Conservation (phyloP, 2,888 invertebrate genomes). For the Mythimna vitellina region DNA sequence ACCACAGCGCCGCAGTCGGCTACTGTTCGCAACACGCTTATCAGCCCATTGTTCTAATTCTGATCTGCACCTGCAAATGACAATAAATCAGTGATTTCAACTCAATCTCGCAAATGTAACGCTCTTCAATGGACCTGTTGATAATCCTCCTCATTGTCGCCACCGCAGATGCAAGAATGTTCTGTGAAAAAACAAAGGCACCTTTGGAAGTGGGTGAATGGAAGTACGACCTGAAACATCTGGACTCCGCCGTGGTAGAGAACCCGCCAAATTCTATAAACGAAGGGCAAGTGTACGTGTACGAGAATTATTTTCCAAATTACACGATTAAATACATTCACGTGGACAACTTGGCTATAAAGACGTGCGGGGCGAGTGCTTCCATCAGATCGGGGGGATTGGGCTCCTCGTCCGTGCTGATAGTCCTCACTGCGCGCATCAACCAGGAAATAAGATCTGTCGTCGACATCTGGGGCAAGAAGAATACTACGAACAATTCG, state of each 20-base stretch:
- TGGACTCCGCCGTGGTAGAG: conserved; percentile 83
- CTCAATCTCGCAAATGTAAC: conserved; percentile 53
- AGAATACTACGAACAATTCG: conserved; percentile 29
- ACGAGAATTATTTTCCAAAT: conserved; percentile 82
- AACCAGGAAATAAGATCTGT: conserved; percentile 83
- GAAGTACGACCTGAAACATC: conserved; percentile 72
- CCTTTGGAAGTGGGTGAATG: conserved; percentile 81
- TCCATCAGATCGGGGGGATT: conserved; percentile 79
- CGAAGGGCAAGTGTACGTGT: conserved; percentile 84
- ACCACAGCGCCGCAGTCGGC: background rate
- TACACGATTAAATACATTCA: conserved; percentile 80
- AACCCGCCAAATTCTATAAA: conserved; percentile 77
- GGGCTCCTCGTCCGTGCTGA: conserved; percentile 74
- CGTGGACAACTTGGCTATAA: conserved; percentile 82
- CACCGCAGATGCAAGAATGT: conserved; percentile 65
- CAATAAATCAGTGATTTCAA: conserved; percentile 10
- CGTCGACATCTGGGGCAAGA: conserved; percentile 84
- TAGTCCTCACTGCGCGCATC: conserved; percentile 78
- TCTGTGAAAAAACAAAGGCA: conserved; percentile 76
- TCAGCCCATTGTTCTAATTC: conserved; percentile 56
- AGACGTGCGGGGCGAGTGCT: conserved; percentile 81
- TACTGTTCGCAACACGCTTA: conserved; percentile 43
- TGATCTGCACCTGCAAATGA: conserved; percentile 33
- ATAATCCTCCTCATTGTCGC: conserved; percentile 55
- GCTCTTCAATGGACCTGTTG: conserved; percentile 65